These are phyloP conservation scores for Vandiemenella viatica DNA, from an alignment of 2,888 invertebrate species.

Conservation along the genomic window DNA sequence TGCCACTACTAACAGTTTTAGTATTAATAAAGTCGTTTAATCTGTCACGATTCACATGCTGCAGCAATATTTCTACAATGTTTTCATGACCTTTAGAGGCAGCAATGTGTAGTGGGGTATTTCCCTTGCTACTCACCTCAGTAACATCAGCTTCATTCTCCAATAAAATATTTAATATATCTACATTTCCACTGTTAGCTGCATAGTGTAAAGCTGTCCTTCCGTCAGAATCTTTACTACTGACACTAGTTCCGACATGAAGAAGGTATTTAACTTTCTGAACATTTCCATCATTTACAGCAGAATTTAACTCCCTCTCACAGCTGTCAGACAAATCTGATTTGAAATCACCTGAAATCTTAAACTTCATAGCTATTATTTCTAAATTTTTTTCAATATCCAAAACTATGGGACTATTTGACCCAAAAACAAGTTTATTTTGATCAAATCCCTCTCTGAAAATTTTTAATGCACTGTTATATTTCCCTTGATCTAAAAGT, in stretches of 20 bases:
- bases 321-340: not conserved
- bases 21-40: conserved; percentile 18
- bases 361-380: not conserved
- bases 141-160: conserved; percentile 13
- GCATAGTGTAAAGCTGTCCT: conserved; percentile 18
- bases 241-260: not conserved
- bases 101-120: conserved; percentile 3
- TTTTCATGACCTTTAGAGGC: conserved; percentile 1
- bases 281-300: not conserved
- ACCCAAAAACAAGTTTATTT: conserved; percentile 7
- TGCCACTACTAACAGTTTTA: conserved; percentile 13
- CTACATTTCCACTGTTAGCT: conserved; percentile 9
- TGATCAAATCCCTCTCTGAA: not conserved
- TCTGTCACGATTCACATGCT: conserved; percentile 3
- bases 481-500: conserved; percentile 14
- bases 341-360: not conserved
- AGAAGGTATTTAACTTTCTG: not conserved
- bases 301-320: not conserved
- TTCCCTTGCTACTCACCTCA: not conserved
- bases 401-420: conserved; percentile 2
- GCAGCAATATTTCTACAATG: conserved; percentile 1
- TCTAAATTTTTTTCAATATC: not conserved
- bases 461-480: not conserved
- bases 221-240: conserved; percentile 10
- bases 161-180: conserved; percentile 14